Base-by-base conservation (phyloP, 2,113 vertebrate genomes). In the Nematolebias whitei region DNA sequence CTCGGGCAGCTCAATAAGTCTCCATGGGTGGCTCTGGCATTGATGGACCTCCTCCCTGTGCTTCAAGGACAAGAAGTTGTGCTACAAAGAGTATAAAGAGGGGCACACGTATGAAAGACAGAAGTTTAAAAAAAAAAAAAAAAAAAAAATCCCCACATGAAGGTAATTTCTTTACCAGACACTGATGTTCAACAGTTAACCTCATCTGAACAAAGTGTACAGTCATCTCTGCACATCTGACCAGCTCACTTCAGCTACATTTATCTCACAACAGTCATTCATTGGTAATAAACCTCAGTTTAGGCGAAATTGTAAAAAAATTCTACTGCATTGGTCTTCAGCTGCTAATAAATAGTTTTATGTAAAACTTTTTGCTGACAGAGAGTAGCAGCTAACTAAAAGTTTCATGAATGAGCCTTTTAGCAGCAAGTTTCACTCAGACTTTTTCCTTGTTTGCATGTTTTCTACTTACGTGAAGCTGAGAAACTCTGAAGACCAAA, bases 1-100 rank as follows among this genome's bases (percentile, higher is more conserved):
- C 58, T 44, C 50, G 8, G 47, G 20, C 41, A 14, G 57, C 16
- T 13, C 67, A 48, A 19, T 38, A 41, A 50, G 41, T 68, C 87
- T 79, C 63, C 75, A 54, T 89, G 87, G 80, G 84, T 89, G 85
- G 84, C 74, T 79, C 74, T 52, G 43, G 16, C 51, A 57, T 19
- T 63, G 45, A 45, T 35, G 63, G 79, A 76, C 75, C 71, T 59
- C 80, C 73, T 85, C 75, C 73, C 52, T 40, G 55, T 38, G 32
- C 51, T 51, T 78, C 74, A 85, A 86, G 83, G 79, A 82, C 77
- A 57, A 5, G 19, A 41, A 50, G 16, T 18, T 78, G 76, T 45
- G 58, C 58, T 63, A 47, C 4, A 53, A 18, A 44, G 32, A 20
- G 53, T 12, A 22, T 5, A 47, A 54, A 48, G 51, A 62, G 15